These are phyloP conservation scores for Hydropsyche betteni DNA, from an alignment of 2,888 invertebrate species.

Conservation along the genomic window DNA sequence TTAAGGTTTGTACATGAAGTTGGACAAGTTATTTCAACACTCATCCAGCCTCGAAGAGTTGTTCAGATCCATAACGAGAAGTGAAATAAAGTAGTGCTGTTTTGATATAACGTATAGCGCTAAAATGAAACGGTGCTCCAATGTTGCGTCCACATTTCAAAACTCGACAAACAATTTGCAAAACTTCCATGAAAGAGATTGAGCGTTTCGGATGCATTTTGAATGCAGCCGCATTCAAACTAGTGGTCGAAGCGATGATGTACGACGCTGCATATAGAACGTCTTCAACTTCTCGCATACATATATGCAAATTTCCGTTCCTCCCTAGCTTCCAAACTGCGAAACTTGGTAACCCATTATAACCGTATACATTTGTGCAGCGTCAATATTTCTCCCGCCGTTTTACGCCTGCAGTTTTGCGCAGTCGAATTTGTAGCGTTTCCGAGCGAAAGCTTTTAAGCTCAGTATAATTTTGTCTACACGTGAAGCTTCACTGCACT, in stretches of 20 bases:
- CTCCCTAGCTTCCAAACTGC: neutral
- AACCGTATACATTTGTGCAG: neutral
- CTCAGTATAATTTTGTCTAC: no score
- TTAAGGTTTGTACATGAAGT: conserved; percentile 20
- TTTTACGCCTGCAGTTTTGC: neutral
- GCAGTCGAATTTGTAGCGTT: no score
- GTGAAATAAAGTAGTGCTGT: conserved; percentile 6
- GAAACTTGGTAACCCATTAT: conserved; percentile 17
- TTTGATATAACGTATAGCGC: no score
- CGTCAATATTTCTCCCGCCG: neutral
- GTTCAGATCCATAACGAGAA: conserved; percentile 11
- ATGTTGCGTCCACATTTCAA: no score
- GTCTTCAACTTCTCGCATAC: neutral
- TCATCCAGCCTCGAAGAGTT: neutral
- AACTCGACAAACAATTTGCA: no score
- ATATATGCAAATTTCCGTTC: no score
- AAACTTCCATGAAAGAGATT: no score
- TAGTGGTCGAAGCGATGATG: conserved; percentile 1
- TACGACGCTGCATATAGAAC: neutral
- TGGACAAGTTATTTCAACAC: conserved; percentile 19
- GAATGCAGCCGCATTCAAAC: no score
- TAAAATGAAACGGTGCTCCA: no score
- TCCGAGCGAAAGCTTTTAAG: no score
- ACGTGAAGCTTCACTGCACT: no score
- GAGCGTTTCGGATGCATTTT: no score